A percentile compares a stretch with the other conserved stretches of the same genome.
phyloP scores from a whole-genome alignment of 1,140 invertebrate genomes.

The Pantala flavescens region DNA sequence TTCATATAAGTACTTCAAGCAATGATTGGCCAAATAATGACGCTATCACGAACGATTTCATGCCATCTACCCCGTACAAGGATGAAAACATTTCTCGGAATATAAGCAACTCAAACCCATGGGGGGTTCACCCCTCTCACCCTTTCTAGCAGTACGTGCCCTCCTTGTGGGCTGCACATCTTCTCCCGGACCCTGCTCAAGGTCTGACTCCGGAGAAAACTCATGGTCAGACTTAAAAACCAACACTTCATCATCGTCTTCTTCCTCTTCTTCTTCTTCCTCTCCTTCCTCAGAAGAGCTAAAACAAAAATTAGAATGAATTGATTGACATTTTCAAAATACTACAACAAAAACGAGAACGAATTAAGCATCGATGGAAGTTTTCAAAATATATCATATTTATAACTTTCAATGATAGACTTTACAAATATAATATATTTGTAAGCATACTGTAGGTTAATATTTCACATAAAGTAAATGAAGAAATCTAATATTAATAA shows the following conservation, averaged over 20 bases:
- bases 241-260: slow-evolving; percentile 46
- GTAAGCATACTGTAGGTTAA: too few relatives aligned
- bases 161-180: slow-evolving; percentile 46
- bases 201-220: slow-evolving; percentile 70
- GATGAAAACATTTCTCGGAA: too few relatives aligned
- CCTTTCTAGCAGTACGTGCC: slow-evolving; percentile 47
- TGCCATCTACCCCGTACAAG: too few relatives aligned
- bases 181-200: slow-evolving; percentile 32
- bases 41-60: too few relatives aligned
- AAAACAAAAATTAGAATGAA: slow-evolving; percentile 17
- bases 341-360: not conserved
- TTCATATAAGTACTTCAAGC: too few relatives aligned
- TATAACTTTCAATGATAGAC: too few relatives aligned
- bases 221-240: slow-evolving; percentile 77
- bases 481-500: too few relatives aligned
- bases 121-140: not conserved
- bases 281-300: slow-evolving; percentile 46
- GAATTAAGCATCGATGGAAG: not conserved
- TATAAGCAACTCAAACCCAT: too few relatives aligned
- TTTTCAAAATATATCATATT: too few relatives aligned
- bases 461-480: too few relatives aligned
- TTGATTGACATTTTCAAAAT: not conserved
- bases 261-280: slow-evolving; percentile 42
- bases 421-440: too few relatives aligned
- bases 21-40: too few relatives aligned